Conservation (phyloP, 1,140 invertebrate genomes). For the Drosophila ogumai region DNA sequence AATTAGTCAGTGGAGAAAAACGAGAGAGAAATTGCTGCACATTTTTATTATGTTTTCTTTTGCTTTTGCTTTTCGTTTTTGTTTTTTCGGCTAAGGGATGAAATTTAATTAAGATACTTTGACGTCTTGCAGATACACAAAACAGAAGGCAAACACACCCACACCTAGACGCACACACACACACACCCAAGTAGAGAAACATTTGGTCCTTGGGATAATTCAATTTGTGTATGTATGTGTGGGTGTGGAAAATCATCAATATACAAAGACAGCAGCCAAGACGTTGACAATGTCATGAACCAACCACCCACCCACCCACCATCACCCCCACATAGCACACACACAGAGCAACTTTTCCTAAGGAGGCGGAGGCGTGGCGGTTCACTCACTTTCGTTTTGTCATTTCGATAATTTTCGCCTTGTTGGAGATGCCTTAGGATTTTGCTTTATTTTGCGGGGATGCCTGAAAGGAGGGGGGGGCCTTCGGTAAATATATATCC, state of each 20-base stretch:
- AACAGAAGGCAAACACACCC: constrained; percentile 43
- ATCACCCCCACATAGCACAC: not conserved
- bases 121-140: constrained; percentile 77
- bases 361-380: constrained; percentile 4
- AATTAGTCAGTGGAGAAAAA: constrained; percentile 72
- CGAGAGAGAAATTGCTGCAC: constrained; percentile 78
- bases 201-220: constrained; percentile 73
- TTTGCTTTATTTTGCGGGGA: constrained; percentile 32
- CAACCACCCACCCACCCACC: constrained; percentile 7
- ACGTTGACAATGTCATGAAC: constrained; percentile 56
- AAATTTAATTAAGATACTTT: constrained; percentile 84
- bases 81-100: constrained; percentile 73
- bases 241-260: constrained; percentile 66
- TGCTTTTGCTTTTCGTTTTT: constrained; percentile 26
- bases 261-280: constrained; percentile 68
- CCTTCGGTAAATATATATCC: constrained; percentile 15
- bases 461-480: constrained; percentile 13
- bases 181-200: constrained; percentile 32
- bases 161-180: constrained; percentile 45
- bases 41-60: constrained; percentile 75
- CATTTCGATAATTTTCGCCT: constrained; percentile 72
- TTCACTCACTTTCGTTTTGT: constrained; percentile 54
- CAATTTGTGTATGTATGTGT: constrained; percentile 66
- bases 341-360: constrained; percentile 43
- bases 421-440: constrained; percentile 50